Percentiles rank a stretch among this genome's conserved stretches.
phyloP scores from a whole-genome alignment of 2,888 invertebrate species.

The Drosophila pseudotalamancana region DNA sequence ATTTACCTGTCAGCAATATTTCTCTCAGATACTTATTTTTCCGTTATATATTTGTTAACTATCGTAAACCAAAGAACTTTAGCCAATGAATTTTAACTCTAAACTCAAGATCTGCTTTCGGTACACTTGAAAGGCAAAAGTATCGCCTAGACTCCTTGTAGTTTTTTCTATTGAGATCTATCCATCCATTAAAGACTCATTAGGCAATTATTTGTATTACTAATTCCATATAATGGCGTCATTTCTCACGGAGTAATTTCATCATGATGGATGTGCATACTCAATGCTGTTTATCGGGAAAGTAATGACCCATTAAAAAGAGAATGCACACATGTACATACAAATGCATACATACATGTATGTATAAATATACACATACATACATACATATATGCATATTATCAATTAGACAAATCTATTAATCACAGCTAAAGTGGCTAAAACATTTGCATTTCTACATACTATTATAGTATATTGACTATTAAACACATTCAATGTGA shows the following conservation, averaged over 20 bases:
- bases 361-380: too few species aligned
- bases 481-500: not conserved
- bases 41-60: too few species aligned
- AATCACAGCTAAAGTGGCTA: slow-evolving; percentile 8
- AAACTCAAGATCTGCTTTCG: too few species aligned
- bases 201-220: slow-evolving; percentile 20
- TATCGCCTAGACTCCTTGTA: slow-evolving; percentile 1
- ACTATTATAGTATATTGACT: too few species aligned
- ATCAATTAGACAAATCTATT: slow-evolving; percentile 1
- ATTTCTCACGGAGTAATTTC: slow-evolving; percentile 19
- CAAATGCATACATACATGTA: not conserved
- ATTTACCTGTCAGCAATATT: too few species aligned
- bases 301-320: slow-evolving; percentile 14
- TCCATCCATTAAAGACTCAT: slow-evolving; percentile 4
- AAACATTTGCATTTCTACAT: not conserved
- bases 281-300: slow-evolving; percentile 3
- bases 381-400: not conserved
- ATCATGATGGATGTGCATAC: not conserved
- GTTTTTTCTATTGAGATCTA: slow-evolving; percentile 14
- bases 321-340: not conserved
- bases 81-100: too few species aligned
- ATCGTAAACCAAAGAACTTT: too few species aligned
- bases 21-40: too few species aligned
- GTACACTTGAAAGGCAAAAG: too few species aligned
- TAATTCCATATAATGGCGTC: slow-evolving; percentile 47